Conservation (phyloP, 2,113 vertebrate species). For the Ifrita kowaldi region DNA sequence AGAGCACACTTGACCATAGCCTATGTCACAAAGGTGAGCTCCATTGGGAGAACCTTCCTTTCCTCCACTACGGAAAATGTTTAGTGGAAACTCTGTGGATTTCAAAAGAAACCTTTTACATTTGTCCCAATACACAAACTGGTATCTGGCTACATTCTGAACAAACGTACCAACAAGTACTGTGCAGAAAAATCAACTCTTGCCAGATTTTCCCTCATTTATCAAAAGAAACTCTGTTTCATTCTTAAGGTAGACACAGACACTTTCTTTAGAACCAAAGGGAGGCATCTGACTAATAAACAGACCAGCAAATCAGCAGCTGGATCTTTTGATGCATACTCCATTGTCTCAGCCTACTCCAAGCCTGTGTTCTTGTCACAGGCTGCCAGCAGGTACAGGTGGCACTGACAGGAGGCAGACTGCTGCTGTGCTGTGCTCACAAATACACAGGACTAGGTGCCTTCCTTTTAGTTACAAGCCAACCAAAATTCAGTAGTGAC, state of each 20-base stretch:
- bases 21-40: neutral
- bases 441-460: neutral
- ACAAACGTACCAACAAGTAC: rapidly evolving
- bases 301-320: neutral
- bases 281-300: neutral
- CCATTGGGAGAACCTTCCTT: neutral
- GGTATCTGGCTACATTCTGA: neutral
- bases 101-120: neutral
- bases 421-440: neutral
- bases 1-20: neutral
- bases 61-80: neutral
- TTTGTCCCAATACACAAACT: neutral
- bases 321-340: neutral
- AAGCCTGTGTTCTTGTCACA: neutral
- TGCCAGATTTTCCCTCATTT: neutral
- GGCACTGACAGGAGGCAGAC: neutral
- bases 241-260: neutral
- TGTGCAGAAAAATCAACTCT: neutral
- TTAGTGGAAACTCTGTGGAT: neutral
- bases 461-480: neutral
- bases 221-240: neutral
- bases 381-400: neutral
- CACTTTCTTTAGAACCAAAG: neutral
- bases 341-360: neutral
- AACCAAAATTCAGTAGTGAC: neutral